Conservation (phyloP, 2,113 vertebrate genomes). For the Vulpes ferrilata region DNA sequence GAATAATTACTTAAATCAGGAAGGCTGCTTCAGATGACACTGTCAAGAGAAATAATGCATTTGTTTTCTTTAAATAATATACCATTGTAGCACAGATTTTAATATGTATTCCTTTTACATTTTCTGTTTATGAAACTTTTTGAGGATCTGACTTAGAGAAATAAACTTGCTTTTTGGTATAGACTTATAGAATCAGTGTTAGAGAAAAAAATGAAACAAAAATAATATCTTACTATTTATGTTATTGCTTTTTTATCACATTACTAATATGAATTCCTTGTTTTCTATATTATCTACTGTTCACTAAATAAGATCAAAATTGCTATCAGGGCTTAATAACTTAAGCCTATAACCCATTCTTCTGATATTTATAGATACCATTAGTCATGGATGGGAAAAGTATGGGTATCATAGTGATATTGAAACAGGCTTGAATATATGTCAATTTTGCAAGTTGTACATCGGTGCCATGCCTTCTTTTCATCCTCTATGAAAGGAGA, state of each 20-base stretch:
- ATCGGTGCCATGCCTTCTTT: not conserved
- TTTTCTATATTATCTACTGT: not conserved
- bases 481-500: not conserved
- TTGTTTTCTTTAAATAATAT: constrained; percentile 13
- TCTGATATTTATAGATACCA: not conserved
- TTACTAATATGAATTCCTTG: not conserved
- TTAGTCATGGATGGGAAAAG: not conserved
- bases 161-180: not conserved
- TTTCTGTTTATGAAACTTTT: not conserved
- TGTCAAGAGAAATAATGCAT: not conserved
- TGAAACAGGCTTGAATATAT: not conserved
- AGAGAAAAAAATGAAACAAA: not conserved
- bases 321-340: not conserved
- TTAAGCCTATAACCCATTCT: not conserved
- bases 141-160: not conserved
- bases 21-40: not conserved
- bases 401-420: not conserved
- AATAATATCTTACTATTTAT: not conserved
- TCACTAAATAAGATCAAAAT: not conserved
- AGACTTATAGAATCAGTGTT: not conserved
- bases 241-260: not conserved
- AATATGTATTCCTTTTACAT: not conserved
- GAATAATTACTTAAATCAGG: not conserved
- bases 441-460: not conserved
- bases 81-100: not conserved